Evolutionary conservation across 2,797 vertebrate genomes (phyloP).

Genomic region (Selene dorsalis): DNA sequence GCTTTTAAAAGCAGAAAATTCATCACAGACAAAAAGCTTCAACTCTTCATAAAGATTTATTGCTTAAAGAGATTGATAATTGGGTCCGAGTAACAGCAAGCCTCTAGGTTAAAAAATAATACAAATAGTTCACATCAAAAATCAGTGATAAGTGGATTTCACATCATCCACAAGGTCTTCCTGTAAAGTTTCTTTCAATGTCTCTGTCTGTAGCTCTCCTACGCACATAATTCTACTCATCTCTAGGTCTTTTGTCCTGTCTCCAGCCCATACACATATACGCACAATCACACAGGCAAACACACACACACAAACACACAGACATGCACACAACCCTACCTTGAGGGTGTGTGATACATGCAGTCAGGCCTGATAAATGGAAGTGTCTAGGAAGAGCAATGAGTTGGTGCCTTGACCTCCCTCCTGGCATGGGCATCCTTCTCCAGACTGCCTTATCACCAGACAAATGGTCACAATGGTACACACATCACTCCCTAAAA

Average conservation of each 20-base stretch:
- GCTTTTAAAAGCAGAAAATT: slow-evolving; percentile 36
- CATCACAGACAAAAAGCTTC: slow-evolving; percentile 36
- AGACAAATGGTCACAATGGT: slow-evolving; percentile 76
- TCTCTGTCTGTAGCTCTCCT: neutral
- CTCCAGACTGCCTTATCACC: slow-evolving; percentile 77
- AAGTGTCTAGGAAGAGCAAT: slow-evolving; percentile 79
- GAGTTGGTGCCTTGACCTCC: slow-evolving; percentile 81
- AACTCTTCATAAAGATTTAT: slow-evolving; percentile 28
- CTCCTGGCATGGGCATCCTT: slow-evolving; percentile 81
- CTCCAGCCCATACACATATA: slow-evolving; percentile 3
- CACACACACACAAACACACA: slow-evolving; percentile 6
- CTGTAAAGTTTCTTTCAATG: neutral
- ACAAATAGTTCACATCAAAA: neutral
- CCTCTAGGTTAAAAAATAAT: slow-evolving; percentile 6
- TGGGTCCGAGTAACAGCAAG: slow-evolving; percentile 27
- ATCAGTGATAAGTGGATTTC: slow-evolving; percentile 7
- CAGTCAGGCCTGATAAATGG: slow-evolving; percentile 78
- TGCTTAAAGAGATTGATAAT: slow-evolving; percentile 38
- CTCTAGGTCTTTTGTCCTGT: slow-evolving; percentile 28
- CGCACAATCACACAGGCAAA: slow-evolving; percentile 11
- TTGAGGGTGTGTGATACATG: slow-evolving; percentile 74
- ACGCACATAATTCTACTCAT: slow-evolving; percentile 17
- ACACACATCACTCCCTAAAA: slow-evolving; percentile 72
- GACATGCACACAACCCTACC: slow-evolving; percentile 48
- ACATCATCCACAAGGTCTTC: slow-evolving; percentile 10